Evolutionary conservation across 1,140 invertebrate genomes (phyloP).

Genomic region (Luehdorfia chinensis): DNA sequence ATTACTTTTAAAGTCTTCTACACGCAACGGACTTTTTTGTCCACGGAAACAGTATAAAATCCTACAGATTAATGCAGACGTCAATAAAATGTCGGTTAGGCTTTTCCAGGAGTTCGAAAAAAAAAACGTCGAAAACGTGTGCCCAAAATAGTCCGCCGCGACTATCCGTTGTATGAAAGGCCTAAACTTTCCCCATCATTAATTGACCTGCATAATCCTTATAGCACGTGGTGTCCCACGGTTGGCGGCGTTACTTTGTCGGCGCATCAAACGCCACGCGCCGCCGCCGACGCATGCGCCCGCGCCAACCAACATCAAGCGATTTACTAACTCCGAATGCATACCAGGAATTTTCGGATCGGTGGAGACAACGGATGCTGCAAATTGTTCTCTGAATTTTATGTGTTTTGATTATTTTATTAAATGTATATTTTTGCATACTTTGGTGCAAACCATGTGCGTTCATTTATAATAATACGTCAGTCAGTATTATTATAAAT

Average conservation of each 20-base stretch:
- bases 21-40: too few species aligned
- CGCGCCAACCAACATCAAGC: neutral
- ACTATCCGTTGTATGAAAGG: too few species aligned
- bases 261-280: constrained; percentile 44
- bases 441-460: too few species aligned
- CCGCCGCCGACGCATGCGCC: constrained; percentile 21
- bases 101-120: neutral
- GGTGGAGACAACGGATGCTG: constrained; percentile 14
- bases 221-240: constrained; percentile 37
- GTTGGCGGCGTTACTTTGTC: constrained; percentile 47
- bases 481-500: too few species aligned
- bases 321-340: neutral
- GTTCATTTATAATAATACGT: too few species aligned
- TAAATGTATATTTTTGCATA: neutral
- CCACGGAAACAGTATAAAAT: too few species aligned
- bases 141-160: too few species aligned
- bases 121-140: too few species aligned
- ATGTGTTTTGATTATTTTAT: constrained; percentile 7
- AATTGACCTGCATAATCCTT: constrained; percentile 19
- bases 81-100: too few species aligned
- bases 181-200: too few species aligned
- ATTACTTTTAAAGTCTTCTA: too few species aligned
- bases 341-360: constrained; percentile 15
- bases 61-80: too few species aligned
- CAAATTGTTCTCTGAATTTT: constrained; percentile 16